Conservation (phyloP, 2,797 vertebrate genomes). For the Microchirus variegatus region DNA sequence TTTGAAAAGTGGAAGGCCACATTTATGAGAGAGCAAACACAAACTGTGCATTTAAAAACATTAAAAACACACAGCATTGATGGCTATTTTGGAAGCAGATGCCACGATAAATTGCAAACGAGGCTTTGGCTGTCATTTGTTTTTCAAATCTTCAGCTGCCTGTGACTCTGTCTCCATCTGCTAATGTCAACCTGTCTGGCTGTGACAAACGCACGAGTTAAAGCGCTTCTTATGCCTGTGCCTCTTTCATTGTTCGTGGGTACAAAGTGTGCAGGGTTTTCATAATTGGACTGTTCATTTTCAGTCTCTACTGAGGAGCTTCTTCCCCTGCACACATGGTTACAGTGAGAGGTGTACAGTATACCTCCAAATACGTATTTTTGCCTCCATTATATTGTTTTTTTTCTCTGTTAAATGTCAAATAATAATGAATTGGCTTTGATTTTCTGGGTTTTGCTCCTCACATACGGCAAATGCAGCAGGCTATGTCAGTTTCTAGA, state of each 20-base stretch:
- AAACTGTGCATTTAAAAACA: constrained; percentile 19
- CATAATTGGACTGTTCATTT: constrained; percentile 29
- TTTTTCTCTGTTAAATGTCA: no score
- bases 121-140: constrained; percentile 43
- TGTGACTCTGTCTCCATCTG: constrained; percentile 48
- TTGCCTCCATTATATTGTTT: no score
- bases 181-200: constrained; percentile 59
- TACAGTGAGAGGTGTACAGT: no score
- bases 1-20: constrained; percentile 2
- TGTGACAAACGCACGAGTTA: constrained; percentile 25
- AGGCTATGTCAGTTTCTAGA: no score
- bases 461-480: no score
- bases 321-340: neutral
- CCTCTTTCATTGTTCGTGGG: constrained; percentile 38
- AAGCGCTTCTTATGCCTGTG: constrained; percentile 26
- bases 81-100: constrained; percentile 41
- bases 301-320: constrained; percentile 21
- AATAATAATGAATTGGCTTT: no score
- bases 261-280: constrained; percentile 34
- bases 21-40: constrained; percentile 13
- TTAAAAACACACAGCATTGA: constrained; percentile 12
- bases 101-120: constrained; percentile 27
- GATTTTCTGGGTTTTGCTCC: no score
- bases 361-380: no score
- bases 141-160: constrained; percentile 52